Evolutionary conservation across 2,797 vertebrate genomes (phyloP).

Genomic region (Helicolenus hilgendorfi): DNA sequence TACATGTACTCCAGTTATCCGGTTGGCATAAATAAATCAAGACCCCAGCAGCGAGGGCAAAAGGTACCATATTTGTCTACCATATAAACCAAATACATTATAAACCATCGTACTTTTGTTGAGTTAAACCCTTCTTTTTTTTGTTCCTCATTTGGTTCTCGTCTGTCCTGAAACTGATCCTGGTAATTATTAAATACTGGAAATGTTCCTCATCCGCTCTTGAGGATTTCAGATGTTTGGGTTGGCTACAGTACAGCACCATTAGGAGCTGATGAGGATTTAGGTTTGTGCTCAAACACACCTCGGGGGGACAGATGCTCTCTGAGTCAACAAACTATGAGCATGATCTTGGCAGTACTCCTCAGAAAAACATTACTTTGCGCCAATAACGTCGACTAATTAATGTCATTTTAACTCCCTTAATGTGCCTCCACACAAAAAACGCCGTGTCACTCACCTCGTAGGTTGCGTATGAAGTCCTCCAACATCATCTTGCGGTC

Average conservation of each 20-base stretch:
- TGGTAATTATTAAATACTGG: background rate
- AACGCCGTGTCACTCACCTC: conserved; percentile 89
- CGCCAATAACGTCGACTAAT: conserved; percentile 11
- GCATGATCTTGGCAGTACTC: background rate
- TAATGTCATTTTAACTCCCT: background rate
- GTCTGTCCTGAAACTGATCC: background rate
- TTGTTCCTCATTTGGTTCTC: background rate
- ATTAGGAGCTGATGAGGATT: background rate
- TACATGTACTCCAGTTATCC: background rate
- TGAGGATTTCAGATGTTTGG: background rate
- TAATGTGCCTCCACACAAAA: background rate
- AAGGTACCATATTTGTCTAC: no score
- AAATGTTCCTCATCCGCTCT: background rate
- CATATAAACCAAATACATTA: no score
- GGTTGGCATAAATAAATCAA: background rate
- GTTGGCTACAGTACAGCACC: background rate
- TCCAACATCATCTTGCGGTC: conserved; percentile 99
- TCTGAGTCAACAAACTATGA: background rate
- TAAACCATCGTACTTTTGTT: no score
- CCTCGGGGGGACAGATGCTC: background rate
- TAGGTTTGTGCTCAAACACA: background rate
- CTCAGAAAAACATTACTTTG: background rate
- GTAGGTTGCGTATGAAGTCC: conserved; percentile 98
- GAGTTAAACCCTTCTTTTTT: background rate
- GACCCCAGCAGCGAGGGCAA: background rate